Base-by-base conservation (phyloP, 1,140 invertebrate species). In the Maniola jurtina region DNA sequence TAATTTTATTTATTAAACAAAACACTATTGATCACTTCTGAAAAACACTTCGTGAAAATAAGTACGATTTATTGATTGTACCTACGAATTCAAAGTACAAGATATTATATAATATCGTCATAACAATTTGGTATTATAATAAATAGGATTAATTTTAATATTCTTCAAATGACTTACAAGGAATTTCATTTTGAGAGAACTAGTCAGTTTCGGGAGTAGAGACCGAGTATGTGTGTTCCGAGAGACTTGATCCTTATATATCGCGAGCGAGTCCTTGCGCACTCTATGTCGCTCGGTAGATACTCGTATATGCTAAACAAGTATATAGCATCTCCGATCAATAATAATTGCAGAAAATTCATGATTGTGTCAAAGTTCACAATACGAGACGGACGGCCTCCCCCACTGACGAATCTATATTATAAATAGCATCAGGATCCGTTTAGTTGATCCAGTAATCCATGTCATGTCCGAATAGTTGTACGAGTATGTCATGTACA, bases 101-200 rank as follows among this genome's bases (percentile, higher is more conserved):
- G n/a, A n/a, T 25, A 25, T 25, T 25, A 25, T 25, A 25, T 25
- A 4, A 25, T 25, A 25, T 25, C 25, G 25, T 25, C 25, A 25
- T 54, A 45, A 60, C 15, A 25, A 25, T 25, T 25, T 25, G 4
- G 25, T 25, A 25, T 25, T 25, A 11, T n/a, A 2, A 1, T 25
- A 4, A 25, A 25, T 2, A 25, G 25, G 25, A 25, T 25, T 25
- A 25, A 25, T 25, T 25, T 25, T 25, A 25, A 25, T 25, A 25
- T 1, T 66, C 54, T 66, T 61, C 58, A 35, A 7, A 33, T 34
- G 9, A 71, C 67, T 76, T 64, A 76, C 64, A 35, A 69, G 63
- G 15, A 56, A 61, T 68, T 76, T 77, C 62, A 73, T 70, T 45
- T 64, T 68, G 61, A 34, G 6, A 50, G 15, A 62, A 60, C 63